Evolutionary conservation across 2,797 vertebrate genomes (phyloP), one percentile per base, ranked within the genome.

Genomic region (Neopelma chrysocephalum): DNA sequence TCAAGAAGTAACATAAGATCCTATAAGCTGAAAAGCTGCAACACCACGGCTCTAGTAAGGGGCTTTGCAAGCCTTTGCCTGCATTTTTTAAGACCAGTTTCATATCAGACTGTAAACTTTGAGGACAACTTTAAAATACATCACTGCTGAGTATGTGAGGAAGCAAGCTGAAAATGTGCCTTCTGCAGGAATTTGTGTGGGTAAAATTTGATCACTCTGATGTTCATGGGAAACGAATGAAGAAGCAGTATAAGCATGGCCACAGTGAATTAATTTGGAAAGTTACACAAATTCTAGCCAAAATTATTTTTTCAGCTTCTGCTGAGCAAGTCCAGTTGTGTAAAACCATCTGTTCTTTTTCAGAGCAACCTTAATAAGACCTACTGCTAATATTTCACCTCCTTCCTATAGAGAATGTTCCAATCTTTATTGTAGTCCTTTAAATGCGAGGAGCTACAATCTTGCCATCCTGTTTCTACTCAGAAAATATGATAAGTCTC

Each of bases 181-280:
- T 97, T 93, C 93, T 96, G 70, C 83, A 93, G 91, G 91, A 95
- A 95, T 95, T 89, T 92, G 71, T 94, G 93, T 73, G 91, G 85
- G 85, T 92, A 96, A 96, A 96, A 96, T 71, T 79, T 93, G 91
- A 96, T 95, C 88, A 6, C 94, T 89, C 94, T 96, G 95, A 97
- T 94, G 91, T 94, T 94, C 96, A 95, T 97, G 96, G 95, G 94
- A 96, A 97, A 96, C 73, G 77, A 95, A 90, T 90, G 90, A 94
- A 96, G 83, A 72, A 87, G 91, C 40, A 73, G 64, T 79, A 45
- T 76, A 90, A 94, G 91, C 58, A 93, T 89, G 71, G 91, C 77
- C 94, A 97, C 90, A 97, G 93, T 94, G 91, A 96, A 96, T 96
- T 95, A 95, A 89, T 93, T 91, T 89, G 90, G 88, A 94, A 96